These are phyloP conservation scores for Cyclina sinensis DNA, from an alignment of 1,140 invertebrate genomes.

Conservation along the genomic window DNA sequence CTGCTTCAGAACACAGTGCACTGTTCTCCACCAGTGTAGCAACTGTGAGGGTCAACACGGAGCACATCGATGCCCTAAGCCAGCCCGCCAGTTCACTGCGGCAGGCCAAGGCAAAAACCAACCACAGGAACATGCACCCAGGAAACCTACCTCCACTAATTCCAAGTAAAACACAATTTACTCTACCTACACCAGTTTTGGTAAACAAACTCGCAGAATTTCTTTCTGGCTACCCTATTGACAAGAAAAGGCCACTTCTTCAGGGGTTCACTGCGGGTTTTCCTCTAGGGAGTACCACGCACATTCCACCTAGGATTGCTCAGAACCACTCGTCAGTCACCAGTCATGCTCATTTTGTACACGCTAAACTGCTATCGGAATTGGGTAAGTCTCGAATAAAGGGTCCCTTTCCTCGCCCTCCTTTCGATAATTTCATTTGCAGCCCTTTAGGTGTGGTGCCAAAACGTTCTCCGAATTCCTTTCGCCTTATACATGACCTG, in stretches of 20 bases:
- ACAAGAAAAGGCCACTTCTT: not conserved
- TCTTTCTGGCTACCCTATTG: not conserved
- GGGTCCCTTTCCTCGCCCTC: not conserved
- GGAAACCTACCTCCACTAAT: no score
- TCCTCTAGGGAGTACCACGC: not conserved
- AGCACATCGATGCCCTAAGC: not conserved
- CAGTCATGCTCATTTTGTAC: constrained; percentile 3
- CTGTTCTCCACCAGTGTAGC: constrained; percentile 11
- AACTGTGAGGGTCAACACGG: constrained; percentile 35
- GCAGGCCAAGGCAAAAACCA: not conserved
- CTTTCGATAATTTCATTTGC: not conserved
- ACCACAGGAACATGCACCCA: no score
- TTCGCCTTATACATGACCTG: constrained; percentile 30
- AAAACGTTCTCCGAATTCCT: not conserved
- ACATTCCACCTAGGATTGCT: not conserved
- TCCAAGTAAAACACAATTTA: no score
- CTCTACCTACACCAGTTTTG: constrained; percentile 1
- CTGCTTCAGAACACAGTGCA: not conserved
- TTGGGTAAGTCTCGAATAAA: no score
- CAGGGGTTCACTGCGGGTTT: not conserved
- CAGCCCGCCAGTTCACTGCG: not conserved
- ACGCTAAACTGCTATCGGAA: not conserved
- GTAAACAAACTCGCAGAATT: not conserved
- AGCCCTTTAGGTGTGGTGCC: constrained; percentile 17
- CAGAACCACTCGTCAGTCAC: constrained; percentile 14